These are phyloP conservation scores for Agrenia bidenticulata DNA, from an alignment of 2,888 invertebrate species.

Conservation along the genomic window DNA sequence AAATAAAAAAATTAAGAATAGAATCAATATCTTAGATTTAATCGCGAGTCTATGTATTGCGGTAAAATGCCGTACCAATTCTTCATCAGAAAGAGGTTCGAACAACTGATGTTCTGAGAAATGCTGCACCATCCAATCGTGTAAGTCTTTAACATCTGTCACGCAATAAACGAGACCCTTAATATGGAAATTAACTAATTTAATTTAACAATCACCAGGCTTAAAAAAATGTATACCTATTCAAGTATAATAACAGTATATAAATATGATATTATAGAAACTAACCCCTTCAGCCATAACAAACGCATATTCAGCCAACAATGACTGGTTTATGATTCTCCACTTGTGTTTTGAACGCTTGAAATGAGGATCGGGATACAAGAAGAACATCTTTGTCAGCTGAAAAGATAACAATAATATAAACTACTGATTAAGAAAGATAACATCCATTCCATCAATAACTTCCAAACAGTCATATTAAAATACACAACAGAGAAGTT, in stretches of 20 bases:
- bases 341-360: conserved; percentile 98
- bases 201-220: not conserved
- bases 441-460: no score
- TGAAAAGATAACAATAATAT: conserved; percentile 58
- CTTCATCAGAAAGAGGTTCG: conserved; percentile 69
- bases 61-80: conserved; percentile 70
- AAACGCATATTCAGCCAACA: conserved; percentile 97
- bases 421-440: not conserved
- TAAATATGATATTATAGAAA: conserved; percentile 37
- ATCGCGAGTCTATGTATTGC: no score
- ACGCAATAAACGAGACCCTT: conserved; percentile 92
- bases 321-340: conserved; percentile 91
- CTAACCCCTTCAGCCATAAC: conserved; percentile 78
- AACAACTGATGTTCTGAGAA: conserved; percentile 89
- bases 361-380: conserved; percentile 99
- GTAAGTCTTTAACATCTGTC: conserved; percentile 95
- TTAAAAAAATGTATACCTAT: not conserved
- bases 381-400: conserved; percentile 94
- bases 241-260: not conserved
- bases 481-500: no score
- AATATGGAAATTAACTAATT: not conserved
- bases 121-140: conserved; percentile 96
- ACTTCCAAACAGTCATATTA: no score
- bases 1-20: conserved; percentile 9
- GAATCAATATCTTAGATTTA: not conserved